Conservation (phyloP, 2,113 vertebrate species). For the Bufo bufo region DNA sequence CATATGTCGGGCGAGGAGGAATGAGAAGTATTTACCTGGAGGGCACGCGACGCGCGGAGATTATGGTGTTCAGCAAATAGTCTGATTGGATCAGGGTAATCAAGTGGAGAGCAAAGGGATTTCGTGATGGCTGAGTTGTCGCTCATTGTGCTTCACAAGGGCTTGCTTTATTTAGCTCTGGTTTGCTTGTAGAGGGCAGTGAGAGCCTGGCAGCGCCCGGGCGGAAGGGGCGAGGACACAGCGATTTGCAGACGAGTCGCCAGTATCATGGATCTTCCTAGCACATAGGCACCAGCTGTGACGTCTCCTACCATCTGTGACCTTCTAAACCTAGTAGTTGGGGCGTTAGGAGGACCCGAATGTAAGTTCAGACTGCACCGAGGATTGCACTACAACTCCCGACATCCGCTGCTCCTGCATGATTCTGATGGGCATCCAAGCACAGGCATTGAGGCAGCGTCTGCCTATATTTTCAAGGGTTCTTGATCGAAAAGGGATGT, state of each 20-base stretch:
- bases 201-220: slow-evolving; percentile 17
- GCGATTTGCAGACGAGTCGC: neutral
- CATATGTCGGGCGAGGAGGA: slow-evolving; percentile 65
- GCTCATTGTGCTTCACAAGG: slow-evolving; percentile 34
- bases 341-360: neutral
- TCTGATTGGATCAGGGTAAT: slow-evolving; percentile 77
- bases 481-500: no score
- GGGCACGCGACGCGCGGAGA: slow-evolving; percentile 64
- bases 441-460: no score
- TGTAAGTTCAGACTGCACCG: neutral
- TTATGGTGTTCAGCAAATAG: slow-evolving; percentile 67
- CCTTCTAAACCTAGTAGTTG: neutral
- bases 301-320: neutral
- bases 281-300: neutral
- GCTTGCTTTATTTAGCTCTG: slow-evolving; percentile 50
- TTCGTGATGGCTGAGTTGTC: slow-evolving; percentile 56
- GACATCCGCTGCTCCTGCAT: no score
- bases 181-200: slow-evolving; percentile 6
- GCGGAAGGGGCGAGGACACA: neutral
- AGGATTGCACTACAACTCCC: no score
- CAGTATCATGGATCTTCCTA: neutral
- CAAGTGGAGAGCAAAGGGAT: slow-evolving; percentile 61
- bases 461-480: no score
- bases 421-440: no score
- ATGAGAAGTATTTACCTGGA: slow-evolving; percentile 71